Base-by-base conservation (phyloP, 2,113 vertebrate genomes). In the Monopterus albus region DNA sequence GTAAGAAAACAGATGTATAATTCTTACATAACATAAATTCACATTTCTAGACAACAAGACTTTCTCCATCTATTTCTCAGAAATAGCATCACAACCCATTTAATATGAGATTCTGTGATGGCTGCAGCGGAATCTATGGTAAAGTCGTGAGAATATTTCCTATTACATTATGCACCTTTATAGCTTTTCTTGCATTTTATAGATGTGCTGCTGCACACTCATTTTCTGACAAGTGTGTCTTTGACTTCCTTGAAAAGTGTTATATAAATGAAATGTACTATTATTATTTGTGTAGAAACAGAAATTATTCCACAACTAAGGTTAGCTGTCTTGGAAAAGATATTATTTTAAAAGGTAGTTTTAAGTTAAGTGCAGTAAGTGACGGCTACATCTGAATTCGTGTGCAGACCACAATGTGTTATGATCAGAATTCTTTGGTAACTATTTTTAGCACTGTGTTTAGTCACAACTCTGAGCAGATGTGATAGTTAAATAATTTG, bases 361-460 rank as follows among this genome's bases (percentile, higher is more conserved):
- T 83, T 5, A 61, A 17, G 76, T 82, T 82, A 36, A 83, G 88
- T 80, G 85, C 83, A 83, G 65, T 39, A 47, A 73, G 81, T 72
- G 1, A 75, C 60, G 1, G 82, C 83, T 87, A 64, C 82, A 61
- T 71, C 56, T 72, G 57, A 75, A 61, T 62, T 2, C 20, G 20
- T 10, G 56, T 50, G 50, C 56, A 49, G 67, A 56, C 7, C 52
- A 21, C 4, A 23, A 35, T 13, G 2, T 51, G 72, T 50, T 75
- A 78, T 17, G 67, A 68, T 75, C 72, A 67, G 51, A 79, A 77
- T 35, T 89, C 85, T 90, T 90, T 90, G 89, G 87, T 82, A 71
- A 81, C 68, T 62, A 49, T 39, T 36, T 71, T 56, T 28, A 70
- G 70, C 55, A 21, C 71, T 28, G 50, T 26, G 60, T 61, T 23